A percentile compares a stretch with the other conserved stretches of the same genome.
Evolutionary conservation across 1,140 invertebrate genomes (phyloP).

Genomic region (Sycobia sp.): DNA sequence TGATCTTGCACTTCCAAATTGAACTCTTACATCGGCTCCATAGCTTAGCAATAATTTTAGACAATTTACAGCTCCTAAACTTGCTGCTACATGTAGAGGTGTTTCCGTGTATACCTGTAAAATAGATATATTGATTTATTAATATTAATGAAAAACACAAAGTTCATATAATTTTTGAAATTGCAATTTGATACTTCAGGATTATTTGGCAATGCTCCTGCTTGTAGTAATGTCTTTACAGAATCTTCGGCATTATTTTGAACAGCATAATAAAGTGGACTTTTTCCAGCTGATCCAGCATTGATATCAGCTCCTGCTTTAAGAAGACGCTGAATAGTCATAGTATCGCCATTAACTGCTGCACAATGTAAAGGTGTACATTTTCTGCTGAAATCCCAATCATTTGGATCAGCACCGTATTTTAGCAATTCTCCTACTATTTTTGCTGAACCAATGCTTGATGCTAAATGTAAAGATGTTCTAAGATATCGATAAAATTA

Average conservation of each 20-base stretch:
- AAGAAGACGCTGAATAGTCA: conserved; percentile 67
- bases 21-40: conserved; percentile 77
- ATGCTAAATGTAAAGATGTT: conserved; percentile 79
- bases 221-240: conserved; percentile 69
- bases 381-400: conserved; percentile 70
- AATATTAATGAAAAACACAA: no score
- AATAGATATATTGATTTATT: neutral
- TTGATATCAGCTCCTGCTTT: conserved; percentile 73
- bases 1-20: conserved; percentile 69
- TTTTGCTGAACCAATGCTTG: conserved; percentile 68
- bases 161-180: no score
- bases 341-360: conserved; percentile 68
- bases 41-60: conserved; percentile 72
- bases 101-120: conserved; percentile 78
- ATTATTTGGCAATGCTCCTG: conserved; percentile 76
- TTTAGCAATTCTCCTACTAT: conserved; percentile 71
- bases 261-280: conserved; percentile 76
- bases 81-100: conserved; percentile 80
- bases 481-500: no score
- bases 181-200: no score
- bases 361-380: conserved; percentile 80
- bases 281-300: conserved; percentile 69
- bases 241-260: conserved; percentile 72
- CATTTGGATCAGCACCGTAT: conserved; percentile 68
- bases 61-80: conserved; percentile 71